Evolutionary conservation across 2,888 invertebrate species (phyloP), one percentile per base, ranked within the genome.

Genomic region (Barypeithes pellucidus): DNA sequence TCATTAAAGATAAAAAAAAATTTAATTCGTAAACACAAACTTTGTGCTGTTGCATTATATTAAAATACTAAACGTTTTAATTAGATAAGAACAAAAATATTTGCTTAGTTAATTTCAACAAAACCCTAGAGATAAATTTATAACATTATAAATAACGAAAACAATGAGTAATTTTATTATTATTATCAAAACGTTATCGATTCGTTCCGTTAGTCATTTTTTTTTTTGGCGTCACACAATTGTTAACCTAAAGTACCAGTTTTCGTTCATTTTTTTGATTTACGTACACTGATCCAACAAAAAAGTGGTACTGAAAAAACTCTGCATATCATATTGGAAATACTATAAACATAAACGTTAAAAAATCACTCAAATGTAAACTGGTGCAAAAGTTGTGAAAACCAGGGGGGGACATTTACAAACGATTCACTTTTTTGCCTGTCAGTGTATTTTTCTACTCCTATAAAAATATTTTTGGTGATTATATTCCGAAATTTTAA

Each of bases 401-500:
- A n/a, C n/a, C n/a, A n/a, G n/a, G n/a, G n/a, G n/a, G n/a, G n/a
- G n/a, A n/a, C n/a, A n/a, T n/a, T n/a, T n/a, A n/a, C n/a, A n/a
- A n/a, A n/a, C n/a, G 18, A 0, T 22, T 4, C 12, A 8, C 1
- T 4, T 12, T 22, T 50, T 22, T 52, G 11, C 18, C 7, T 14
- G 12, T 52, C n/a, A 14, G 14, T 52, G 29, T 2, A 29, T 29
- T 29, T 29, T 29, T 52, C 24, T 11, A 22, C 12, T 14, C 29
- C 52, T 50, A 52, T 52, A 52, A 52, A 52, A 52, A 29, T 52
- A 52, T 52, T 52, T 52, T 52, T 7, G 18, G 11, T 29, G 52
- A n/a, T 52, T 14, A 52, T 52, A 52, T 52, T 24, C 8, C 14
- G 52, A 52, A 29, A 52, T 52, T 52, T 24, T 52, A 29, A 50